Base-by-base conservation (phyloP, 2,113 vertebrate genomes). In the Chiloscyllium plagiosum region DNA sequence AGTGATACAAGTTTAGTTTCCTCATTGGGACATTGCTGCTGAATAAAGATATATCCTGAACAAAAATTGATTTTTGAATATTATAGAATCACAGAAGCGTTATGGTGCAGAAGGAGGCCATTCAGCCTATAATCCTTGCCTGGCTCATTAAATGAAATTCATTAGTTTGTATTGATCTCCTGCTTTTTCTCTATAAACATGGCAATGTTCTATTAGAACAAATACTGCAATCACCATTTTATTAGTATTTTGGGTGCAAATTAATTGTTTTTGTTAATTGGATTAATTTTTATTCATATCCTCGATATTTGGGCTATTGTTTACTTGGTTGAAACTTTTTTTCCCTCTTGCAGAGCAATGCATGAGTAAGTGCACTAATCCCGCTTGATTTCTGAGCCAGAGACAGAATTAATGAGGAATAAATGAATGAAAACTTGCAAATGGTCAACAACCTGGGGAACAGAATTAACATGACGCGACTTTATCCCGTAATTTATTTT, bases 361-460 rank as follows among this genome's bases (percentile, higher is more conserved):
- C 33, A 8, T 37, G 56, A 20, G 65, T 33, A 92, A 37, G 89
- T 66, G 52, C 7, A 22, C n/a, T 68, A 37, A 7, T 93, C 19
- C 66, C 66, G 56, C 13, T 93, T 61, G 61, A 66, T n/a, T 68
- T 37, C 61, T 66, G 89, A 10, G 61, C 56, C 33, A 66, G 26
- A 61, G 86, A 56, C 47, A 89, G 56, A 92, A 33, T 92, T 92
- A 92, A 92, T 92, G 65, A 92, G 61, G 56, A 37, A 92, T 22
- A 33, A 92, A 92, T 92, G 89, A 92, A 37, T 66, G 56, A 65
- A 61, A 92, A 65, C 56, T 92, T 92, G 89, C 15, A 83, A 80
- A 17, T 83, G 80, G 37, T 83, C 37, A 83, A 83, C 17, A 22
- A 19, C n/a, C 61, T 66, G 61, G 61, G 89, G 61, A 93, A 93